phyloP scores from a whole-genome alignment of 2,888 invertebrate genomes.

The Caenorhabditis doughertyi region DNA sequence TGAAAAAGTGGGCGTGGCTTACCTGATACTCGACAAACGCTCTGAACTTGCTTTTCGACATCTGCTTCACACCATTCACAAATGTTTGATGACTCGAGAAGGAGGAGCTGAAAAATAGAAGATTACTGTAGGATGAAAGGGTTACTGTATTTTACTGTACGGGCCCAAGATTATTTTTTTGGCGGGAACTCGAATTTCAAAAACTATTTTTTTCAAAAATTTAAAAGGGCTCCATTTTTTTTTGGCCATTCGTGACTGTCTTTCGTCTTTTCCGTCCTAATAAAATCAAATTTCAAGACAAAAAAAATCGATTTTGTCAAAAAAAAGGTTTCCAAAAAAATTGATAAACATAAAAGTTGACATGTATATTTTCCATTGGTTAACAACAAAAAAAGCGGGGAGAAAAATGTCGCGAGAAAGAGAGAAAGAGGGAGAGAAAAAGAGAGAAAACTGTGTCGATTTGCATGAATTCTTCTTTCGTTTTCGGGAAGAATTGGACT shows the following conservation, averaged over 20 bases:
- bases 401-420: neutral
- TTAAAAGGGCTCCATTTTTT: no score
- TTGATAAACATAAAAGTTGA: neutral
- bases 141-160: no score
- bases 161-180: no score
- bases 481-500: no score
- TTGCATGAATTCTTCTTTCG: conserved; percentile 15
- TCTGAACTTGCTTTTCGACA: conserved; percentile 77
- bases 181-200: no score
- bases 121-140: neutral
- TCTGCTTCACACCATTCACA: conserved; percentile 79
- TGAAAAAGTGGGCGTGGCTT: conserved; percentile 7
- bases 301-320: no score
- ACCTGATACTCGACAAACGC: conserved; percentile 81
- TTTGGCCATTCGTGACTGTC: no score
- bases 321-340: no score
- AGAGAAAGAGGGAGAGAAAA: conserved; percentile 6
- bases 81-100: conserved; percentile 80
- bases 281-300: no score
- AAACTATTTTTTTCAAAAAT: no score
- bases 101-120: conserved; percentile 75
- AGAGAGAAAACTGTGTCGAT: conserved; percentile 16
- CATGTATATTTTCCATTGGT: neutral
- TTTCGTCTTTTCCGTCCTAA: no score
- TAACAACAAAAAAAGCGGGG: neutral